These are phyloP conservation scores for Pachypsylla venusta DNA, from an alignment of 1,140 invertebrate species.

Conservation along the genomic window DNA sequence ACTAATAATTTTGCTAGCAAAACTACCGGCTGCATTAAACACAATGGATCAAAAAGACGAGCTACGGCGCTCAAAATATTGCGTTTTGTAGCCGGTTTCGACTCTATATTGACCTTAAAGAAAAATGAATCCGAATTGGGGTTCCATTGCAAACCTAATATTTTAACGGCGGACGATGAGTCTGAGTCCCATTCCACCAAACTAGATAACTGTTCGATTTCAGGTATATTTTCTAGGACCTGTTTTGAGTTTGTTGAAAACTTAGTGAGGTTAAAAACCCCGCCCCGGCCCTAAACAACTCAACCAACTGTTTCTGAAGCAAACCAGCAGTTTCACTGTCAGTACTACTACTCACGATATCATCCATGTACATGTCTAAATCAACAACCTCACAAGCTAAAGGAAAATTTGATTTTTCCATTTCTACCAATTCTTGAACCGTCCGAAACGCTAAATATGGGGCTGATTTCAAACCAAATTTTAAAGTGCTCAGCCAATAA, in stretches of 20 bases:
- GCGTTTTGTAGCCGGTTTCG: neutral
- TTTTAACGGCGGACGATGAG: neutral
- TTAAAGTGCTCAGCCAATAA: slow-evolving; percentile 28
- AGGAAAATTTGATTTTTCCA: slow-evolving; percentile 24
- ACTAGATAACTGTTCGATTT: neutral
- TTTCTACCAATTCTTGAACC: slow-evolving; percentile 24
- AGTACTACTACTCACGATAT: slow-evolving; percentile 1
- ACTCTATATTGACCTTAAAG: neutral
- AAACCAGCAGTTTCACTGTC: neutral
- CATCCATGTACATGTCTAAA: slow-evolving; percentile 11
- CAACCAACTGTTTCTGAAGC: neutral
- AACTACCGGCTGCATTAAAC: neutral
- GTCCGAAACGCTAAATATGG: slow-evolving; percentile 28
- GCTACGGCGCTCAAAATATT: neutral
- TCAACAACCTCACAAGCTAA: slow-evolving; percentile 12
- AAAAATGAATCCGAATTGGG: neutral
- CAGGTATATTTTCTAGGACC: neutral
- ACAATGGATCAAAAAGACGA: neutral
- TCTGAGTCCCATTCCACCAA: neutral
- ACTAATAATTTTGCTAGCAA: neutral
- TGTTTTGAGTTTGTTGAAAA: neutral
- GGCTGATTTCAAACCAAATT: slow-evolving; percentile 30
- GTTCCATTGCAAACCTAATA: neutral
- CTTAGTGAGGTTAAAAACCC: slow-evolving; percentile 5
- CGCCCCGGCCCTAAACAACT: neutral